Conservation (phyloP, 2,888 invertebrate genomes). For the Sphinx pinastri region DNA sequence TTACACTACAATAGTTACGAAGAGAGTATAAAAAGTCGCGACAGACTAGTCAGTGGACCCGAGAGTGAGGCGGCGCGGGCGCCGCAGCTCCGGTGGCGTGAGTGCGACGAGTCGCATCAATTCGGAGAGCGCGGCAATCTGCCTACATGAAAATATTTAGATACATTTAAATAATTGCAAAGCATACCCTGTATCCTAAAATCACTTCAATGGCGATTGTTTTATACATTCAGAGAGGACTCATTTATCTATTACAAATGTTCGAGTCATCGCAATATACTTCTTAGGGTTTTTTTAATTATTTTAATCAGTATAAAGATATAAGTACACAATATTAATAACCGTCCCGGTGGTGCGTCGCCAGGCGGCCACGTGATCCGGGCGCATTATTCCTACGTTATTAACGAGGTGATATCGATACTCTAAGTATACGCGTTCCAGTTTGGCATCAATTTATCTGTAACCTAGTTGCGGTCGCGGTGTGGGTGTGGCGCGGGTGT, state of each 20-base stretch:
- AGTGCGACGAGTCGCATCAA: conserved; percentile 56
- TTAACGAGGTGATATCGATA: conserved; percentile 76
- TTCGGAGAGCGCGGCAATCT: conserved; percentile 67
- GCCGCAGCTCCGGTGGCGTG: conserved; percentile 54
- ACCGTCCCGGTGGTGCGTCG: conserved; percentile 48
- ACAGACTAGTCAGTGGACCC: conserved; percentile 78
- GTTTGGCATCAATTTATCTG: conserved; percentile 80
- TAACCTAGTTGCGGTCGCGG: conserved; percentile 65
- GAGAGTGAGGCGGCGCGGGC: conserved; percentile 64
- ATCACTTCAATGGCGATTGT: conserved; percentile 88
- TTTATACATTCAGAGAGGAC: conserved; percentile 81
- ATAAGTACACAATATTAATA: conserved; percentile 74
- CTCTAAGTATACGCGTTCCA: conserved; percentile 78
- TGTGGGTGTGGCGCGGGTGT: conserved; percentile 45
- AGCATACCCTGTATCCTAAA: conserved; percentile 97
- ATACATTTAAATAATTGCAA: conserved; percentile 93
- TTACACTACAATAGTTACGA: conserved; percentile 71
- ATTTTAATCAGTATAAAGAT: conserved; percentile 77
- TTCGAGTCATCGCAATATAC: conserved; percentile 75
- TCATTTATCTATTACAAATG: conserved; percentile 76
- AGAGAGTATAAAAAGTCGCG: conserved; percentile 79
- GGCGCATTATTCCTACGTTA: conserved; percentile 71
- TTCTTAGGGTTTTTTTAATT: conserved; percentile 63
- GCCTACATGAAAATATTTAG: conserved; percentile 83
- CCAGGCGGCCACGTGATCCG: conserved; percentile 47